Evolutionary conservation across 92 coral and sea anemone species (phyloP).

Genomic region (Galaxea fascicularis): DNA sequence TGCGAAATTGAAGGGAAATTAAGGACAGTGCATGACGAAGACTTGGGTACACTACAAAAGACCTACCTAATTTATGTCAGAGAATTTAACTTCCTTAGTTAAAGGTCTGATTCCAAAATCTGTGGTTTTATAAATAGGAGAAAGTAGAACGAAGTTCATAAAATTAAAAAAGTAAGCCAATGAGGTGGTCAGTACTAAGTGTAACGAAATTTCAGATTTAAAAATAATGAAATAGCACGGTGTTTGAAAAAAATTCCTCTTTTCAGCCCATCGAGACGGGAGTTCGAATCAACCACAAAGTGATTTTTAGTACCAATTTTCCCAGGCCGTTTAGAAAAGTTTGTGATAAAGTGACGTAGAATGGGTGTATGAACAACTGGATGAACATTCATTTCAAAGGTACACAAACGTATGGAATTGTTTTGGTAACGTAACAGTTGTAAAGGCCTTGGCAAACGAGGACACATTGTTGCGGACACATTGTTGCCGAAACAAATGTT

Average conservation of each 20-base stretch:
- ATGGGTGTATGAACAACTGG: not conserved
- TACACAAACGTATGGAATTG: not conserved
- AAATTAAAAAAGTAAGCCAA: not conserved
- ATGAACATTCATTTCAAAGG: not conserved
- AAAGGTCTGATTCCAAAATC: not conserved
- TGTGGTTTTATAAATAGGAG: not conserved
- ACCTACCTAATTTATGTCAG: not conserved
- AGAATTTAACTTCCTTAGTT: not conserved
- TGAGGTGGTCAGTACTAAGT: not conserved
- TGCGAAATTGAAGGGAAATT: not conserved
- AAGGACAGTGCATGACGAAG: not conserved
- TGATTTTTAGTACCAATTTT: too few species aligned
- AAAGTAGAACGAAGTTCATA: not conserved
- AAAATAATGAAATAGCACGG: too few species aligned
- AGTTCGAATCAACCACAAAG: too few species aligned
- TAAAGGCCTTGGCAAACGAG: too few species aligned
- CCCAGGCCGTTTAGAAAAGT: too few species aligned
- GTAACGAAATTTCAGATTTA: not conserved
- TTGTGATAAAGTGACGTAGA: too few species aligned
- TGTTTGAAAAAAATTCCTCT: too few species aligned
- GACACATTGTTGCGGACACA: too few species aligned
- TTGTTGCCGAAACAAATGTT: too few species aligned
- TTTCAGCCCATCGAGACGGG: too few species aligned
- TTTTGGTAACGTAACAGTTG: too few species aligned
- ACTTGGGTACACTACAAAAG: not conserved